Percentiles rank a stretch among this genome's conserved stretches.
These are phyloP conservation scores for Trogon melanurus DNA, from an alignment of 2,113 vertebrate genomes.

Conservation along the genomic window DNA sequence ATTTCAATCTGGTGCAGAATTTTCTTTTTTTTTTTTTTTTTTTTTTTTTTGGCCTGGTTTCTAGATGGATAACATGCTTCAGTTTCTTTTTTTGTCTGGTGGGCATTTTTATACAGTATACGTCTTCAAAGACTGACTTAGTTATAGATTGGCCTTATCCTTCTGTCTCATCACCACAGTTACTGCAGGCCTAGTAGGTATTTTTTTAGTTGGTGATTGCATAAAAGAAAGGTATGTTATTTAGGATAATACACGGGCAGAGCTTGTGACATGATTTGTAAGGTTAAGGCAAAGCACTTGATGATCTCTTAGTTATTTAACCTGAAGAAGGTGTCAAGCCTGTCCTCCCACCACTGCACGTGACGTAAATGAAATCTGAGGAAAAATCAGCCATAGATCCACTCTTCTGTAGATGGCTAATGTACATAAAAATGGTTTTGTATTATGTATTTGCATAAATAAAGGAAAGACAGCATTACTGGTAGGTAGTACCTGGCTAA, in stretches of 20 bases:
- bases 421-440: not conserved
- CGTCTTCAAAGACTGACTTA: not conserved
- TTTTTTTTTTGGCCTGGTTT: not conserved
- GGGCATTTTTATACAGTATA: not conserved
- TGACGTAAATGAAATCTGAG: slow-evolving; percentile 4
- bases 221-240: not conserved
- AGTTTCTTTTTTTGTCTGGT: slow-evolving; percentile 3
- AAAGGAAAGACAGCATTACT: slow-evolving; percentile 12
- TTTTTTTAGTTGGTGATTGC: not conserved
- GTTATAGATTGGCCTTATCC: not conserved
- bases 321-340: slow-evolving; percentile 24
- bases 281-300: not conserved
- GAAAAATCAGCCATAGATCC: not conserved
- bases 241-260: not conserved
- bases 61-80: not conserved
- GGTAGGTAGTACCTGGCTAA: slow-evolving; percentile 51
- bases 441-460: slow-evolving; percentile 49
- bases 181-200: not conserved
- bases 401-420: not conserved
- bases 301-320: slow-evolving; percentile 42
- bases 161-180: not conserved
- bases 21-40: not conserved
- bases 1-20: not conserved
- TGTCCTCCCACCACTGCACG: not conserved
- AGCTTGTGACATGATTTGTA: slow-evolving; percentile 7